Evolutionary conservation across 2,888 invertebrate species (phyloP).

Genomic region (Lacanobia oleracea): DNA sequence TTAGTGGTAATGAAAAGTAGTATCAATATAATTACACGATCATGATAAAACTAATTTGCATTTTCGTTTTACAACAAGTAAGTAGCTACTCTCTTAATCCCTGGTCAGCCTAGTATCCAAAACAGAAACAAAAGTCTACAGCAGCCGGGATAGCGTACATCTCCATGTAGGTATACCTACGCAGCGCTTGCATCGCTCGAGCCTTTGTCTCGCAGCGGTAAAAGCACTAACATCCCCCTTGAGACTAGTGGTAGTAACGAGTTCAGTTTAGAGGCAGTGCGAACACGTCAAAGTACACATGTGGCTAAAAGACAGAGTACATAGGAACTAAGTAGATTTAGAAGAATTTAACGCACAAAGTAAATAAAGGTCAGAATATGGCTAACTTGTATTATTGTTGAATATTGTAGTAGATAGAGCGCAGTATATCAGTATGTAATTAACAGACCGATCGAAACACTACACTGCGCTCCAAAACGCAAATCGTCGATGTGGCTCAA

Average conservation of each 20-base stretch:
- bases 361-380: no score
- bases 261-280: conserved; percentile 46
- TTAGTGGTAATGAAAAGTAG: no score
- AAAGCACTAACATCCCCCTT: conserved; percentile 52
- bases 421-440: no score
- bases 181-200: conserved; percentile 43
- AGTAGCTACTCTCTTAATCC: neutral
- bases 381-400: no score
- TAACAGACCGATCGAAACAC: no score
- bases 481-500: no score
- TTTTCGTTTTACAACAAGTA: neutral
- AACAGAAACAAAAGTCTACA: conserved; percentile 38
- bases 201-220: conserved; percentile 48
- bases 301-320: neutral
- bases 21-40: no score
- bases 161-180: conserved; percentile 25
- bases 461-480: no score
- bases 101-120: conserved; percentile 1
- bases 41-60: neutral
- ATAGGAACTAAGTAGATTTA: neutral
- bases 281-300: conserved; percentile 1
- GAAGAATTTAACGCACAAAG: neutral
- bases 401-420: neutral
- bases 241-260: conserved; percentile 43
- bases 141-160: neutral